Conservation (phyloP, 2,797 vertebrate species). For the Phataginus tricuspis region DNA sequence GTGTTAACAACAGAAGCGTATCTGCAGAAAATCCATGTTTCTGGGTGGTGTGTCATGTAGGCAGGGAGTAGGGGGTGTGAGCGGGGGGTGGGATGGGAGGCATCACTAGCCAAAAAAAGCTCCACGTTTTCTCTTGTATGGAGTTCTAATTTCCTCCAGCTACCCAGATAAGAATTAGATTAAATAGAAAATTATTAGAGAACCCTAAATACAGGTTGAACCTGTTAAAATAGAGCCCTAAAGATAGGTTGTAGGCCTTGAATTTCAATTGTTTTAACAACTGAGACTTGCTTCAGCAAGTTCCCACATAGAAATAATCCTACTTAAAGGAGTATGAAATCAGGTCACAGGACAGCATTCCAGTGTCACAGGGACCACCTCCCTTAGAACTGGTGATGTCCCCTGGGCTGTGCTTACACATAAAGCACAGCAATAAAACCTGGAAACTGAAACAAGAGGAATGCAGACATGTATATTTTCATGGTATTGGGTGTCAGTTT, state of each 20-base stretch:
- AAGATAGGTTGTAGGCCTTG: neutral
- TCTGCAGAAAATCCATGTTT: neutral
- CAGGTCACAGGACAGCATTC: neutral
- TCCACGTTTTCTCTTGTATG: neutral
- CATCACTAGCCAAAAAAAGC: neutral
- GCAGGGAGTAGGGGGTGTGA: neutral
- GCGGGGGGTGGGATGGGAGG: no score
- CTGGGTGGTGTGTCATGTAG: neutral
- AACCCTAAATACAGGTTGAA: no score
- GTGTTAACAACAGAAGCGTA: neutral
- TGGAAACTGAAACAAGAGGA: neutral
- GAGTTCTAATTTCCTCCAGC: neutral
- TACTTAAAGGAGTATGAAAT: neutral
- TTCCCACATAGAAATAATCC: neutral
- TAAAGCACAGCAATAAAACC: neutral
- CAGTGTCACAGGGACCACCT: neutral
- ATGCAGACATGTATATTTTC: neutral
- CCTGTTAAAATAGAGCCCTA: neutral
- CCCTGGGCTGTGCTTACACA: neutral
- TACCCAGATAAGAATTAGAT: constrained; percentile 2
- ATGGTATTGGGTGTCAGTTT: neutral
- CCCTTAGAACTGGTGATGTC: neutral
- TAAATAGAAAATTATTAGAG: neutral
- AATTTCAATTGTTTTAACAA: neutral
- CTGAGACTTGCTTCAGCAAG: neutral